phyloP scores from a whole-genome alignment of 2,888 invertebrate genomes.

The Acanthoscelides obtectus region DNA sequence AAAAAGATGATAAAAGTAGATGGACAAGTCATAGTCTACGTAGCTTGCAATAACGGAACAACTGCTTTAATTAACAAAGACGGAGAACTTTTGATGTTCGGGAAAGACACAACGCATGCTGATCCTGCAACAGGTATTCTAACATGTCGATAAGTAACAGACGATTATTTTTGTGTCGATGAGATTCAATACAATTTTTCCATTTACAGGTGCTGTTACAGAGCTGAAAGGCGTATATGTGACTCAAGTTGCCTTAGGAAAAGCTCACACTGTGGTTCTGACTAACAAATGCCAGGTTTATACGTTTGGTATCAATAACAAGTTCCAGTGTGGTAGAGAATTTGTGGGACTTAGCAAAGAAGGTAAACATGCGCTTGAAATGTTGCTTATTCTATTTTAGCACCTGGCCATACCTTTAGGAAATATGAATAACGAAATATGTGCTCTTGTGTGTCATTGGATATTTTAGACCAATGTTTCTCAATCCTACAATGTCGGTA shows the following conservation, averaged over 20 bases:
- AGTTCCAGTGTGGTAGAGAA: slow-evolving; percentile 94
- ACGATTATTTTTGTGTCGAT: too few species aligned
- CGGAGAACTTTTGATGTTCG: slow-evolving; percentile 89
- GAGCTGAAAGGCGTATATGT: slow-evolving; percentile 45
- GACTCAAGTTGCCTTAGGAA: slow-evolving; percentile 78
- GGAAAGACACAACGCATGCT: slow-evolving; percentile 86
- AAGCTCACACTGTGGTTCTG: slow-evolving; percentile 90
- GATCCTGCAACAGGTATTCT: slow-evolving; percentile 59
- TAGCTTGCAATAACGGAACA: slow-evolving; percentile 92
- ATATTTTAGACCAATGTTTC: too few species aligned
- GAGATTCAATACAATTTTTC: too few species aligned
- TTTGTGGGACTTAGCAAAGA: slow-evolving; percentile 60
- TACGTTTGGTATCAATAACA: slow-evolving; percentile 96
- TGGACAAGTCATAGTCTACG: slow-evolving; percentile 73
- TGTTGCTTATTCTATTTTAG: too few species aligned
- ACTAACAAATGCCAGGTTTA: slow-evolving; percentile 86
- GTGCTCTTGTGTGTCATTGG: too few species aligned
- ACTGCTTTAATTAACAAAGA: slow-evolving; percentile 88
- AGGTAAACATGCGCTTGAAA: slow-evolving; percentile 41
- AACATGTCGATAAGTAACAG: background rate
- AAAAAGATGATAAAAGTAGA: slow-evolving; percentile 90
- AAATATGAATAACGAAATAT: too few species aligned
- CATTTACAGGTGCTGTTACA: slow-evolving; percentile 37
- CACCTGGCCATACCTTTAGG: too few species aligned
- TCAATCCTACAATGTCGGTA: too few species aligned